phyloP scores from a whole-genome alignment of 2,797 vertebrate genomes.

The Knipowitschia caucasica region DNA sequence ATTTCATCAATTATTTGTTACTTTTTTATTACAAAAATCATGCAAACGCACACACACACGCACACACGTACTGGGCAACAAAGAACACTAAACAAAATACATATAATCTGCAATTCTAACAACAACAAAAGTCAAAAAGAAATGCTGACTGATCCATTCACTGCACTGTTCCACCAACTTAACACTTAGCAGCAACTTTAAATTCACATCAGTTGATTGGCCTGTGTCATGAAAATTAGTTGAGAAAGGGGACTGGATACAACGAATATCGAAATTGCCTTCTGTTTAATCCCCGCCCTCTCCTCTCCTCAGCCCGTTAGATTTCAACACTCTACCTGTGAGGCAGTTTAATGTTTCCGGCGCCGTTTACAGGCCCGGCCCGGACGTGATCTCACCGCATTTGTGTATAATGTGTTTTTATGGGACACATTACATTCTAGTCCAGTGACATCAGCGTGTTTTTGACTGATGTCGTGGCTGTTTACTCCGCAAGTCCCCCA shows the following conservation, averaged over 20 bases:
- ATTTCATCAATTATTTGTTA: too few relatives aligned
- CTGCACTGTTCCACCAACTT: too few relatives aligned
- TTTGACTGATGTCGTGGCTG: constrained; percentile 52
- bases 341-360: constrained; percentile 9
- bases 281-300: neutral
- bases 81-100: too few relatives aligned
- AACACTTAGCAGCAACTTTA: too few relatives aligned
- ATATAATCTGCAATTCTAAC: too few relatives aligned
- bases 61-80: too few relatives aligned
- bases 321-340: neutral
- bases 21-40: too few relatives aligned
- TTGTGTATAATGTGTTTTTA: constrained; percentile 9
- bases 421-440: constrained; percentile 41
- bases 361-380: constrained; percentile 29
- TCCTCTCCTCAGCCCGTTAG: neutral
- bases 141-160: too few relatives aligned
- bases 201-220: too few relatives aligned
- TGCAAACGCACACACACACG: too few relatives aligned
- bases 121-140: too few relatives aligned
- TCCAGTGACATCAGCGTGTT: constrained; percentile 54
- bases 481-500: constrained; percentile 55
- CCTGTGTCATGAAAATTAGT: too few relatives aligned
- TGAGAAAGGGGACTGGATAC: neutral
- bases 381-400: constrained; percentile 48
- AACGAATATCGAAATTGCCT: neutral